A percentile compares a stretch with the other conserved stretches of the same genome.
phyloP scores from a whole-genome alignment of 2,113 vertebrate genomes.

The Oncorhynchus clarkii region DNA sequence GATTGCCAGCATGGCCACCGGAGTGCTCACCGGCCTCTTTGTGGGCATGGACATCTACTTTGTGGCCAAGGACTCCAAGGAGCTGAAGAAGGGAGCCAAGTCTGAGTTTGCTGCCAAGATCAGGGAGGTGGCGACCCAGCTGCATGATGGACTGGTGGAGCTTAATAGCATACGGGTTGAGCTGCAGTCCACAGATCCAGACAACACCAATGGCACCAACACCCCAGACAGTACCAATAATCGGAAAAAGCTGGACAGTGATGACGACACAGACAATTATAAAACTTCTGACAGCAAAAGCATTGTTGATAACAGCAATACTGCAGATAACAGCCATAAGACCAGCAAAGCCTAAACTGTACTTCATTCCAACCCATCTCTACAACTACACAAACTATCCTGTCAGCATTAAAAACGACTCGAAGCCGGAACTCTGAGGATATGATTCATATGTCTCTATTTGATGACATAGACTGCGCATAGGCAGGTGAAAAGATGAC shows the following conservation, averaged over 20 bases:
- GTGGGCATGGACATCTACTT: slow-evolving; percentile 79
- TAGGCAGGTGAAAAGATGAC: too few relatives aligned
- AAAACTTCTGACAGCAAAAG: not conserved
- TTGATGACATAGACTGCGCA: too few relatives aligned
- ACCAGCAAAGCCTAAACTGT: not conserved
- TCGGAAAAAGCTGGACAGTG: slow-evolving; percentile 5
- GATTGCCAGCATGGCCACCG: slow-evolving; percentile 72
- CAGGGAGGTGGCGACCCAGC: slow-evolving; percentile 62
- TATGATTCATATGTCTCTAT: too few relatives aligned
- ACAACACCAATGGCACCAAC: not conserved
- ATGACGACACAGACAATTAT: slow-evolving; percentile 46
- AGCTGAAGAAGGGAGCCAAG: slow-evolving; percentile 73
- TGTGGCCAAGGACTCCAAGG: slow-evolving; percentile 74
- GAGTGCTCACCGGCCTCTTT: slow-evolving; percentile 69
- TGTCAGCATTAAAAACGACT: not conserved
- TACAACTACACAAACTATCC: not conserved
- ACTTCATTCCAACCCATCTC: not conserved
- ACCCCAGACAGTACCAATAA: not conserved
- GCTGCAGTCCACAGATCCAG: slow-evolving; percentile 53
- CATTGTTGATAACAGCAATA: not conserved
- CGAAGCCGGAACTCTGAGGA: too few relatives aligned
- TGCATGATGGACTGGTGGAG: slow-evolving; percentile 72
- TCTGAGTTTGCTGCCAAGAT: slow-evolving; percentile 75
- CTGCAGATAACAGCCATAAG: not conserved
- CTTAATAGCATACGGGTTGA: slow-evolving; percentile 69